Evolutionary conservation across 1,140 invertebrate species (phyloP).

Genomic region (Pectinophora gossypiella): DNA sequence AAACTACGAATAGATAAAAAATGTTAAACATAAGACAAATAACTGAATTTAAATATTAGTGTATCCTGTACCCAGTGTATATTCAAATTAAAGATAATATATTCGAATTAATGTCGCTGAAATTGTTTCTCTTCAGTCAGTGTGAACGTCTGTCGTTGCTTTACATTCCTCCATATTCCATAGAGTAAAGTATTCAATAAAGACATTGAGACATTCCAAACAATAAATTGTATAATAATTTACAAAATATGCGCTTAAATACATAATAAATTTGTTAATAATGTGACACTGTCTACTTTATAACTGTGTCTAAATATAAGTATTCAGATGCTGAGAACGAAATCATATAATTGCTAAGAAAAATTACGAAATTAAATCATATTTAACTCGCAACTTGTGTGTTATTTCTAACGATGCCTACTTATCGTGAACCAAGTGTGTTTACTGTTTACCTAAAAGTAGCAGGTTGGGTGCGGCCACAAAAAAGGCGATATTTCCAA

Average conservation of each 20-base stretch:
- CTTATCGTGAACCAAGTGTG: not conserved
- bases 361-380: conserved; percentile 73
- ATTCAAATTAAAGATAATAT: conserved; percentile 23
- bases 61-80: conserved; percentile 46
- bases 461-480: conserved; percentile 33
- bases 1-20: conserved; percentile 56
- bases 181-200: conserved; percentile 36
- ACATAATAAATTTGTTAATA: conserved; percentile 51
- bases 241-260: conserved; percentile 59
- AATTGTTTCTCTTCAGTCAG: conserved; percentile 22
- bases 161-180: conserved; percentile 45
- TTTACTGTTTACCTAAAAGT: conserved; percentile 32
- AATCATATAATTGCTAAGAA: conserved; percentile 70
- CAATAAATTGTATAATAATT: conserved; percentile 30
- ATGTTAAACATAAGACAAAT: conserved; percentile 57
- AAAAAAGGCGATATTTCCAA: conserved; percentile 58
- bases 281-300: conserved; percentile 51
- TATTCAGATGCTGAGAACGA: conserved; percentile 68
- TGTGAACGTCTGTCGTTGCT: conserved; percentile 33
- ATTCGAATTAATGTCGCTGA: conserved; percentile 5
- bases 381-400: conserved; percentile 63
- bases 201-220: conserved; percentile 60
- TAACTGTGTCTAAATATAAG: conserved; percentile 61
- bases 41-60: conserved; percentile 42
- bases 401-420: conserved; percentile 14